These are phyloP conservation scores for Hyposoter didymator DNA, from an alignment of 2,888 invertebrate species.

Conservation along the genomic window DNA sequence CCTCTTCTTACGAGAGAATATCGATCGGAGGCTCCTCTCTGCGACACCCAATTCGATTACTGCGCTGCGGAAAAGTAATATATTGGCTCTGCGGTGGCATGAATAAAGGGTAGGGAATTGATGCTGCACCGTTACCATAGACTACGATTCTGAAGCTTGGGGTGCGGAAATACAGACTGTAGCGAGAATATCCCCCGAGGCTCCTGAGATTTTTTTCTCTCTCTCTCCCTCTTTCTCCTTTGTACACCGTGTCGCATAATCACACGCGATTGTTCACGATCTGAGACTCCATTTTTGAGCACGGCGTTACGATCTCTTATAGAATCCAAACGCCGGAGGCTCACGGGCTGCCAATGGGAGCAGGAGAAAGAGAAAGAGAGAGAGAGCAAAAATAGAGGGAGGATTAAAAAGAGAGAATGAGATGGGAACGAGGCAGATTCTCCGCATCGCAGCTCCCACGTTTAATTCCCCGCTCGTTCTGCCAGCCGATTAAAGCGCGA, in stretches of 20 bases:
- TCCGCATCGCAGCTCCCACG: slow-evolving; percentile 10
- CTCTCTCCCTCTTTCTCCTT: slow-evolving; percentile 28
- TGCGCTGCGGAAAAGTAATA: slow-evolving; percentile 70
- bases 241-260: slow-evolving; percentile 65
- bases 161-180: slow-evolving; percentile 24
- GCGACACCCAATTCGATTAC: slow-evolving; percentile 62
- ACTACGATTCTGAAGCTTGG: slow-evolving; percentile 40
- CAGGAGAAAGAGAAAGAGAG: slow-evolving; percentile 21
- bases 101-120: slow-evolving; percentile 58
- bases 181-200: slow-evolving; percentile 60
- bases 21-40: neutral
- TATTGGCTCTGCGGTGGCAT: slow-evolving; percentile 67
- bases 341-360: neutral
- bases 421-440: slow-evolving; percentile 3
- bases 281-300: slow-evolving; percentile 68
- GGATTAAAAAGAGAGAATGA: neutral
- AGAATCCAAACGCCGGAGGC: slow-evolving; percentile 17
- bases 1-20: slow-evolving; percentile 4
- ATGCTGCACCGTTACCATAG: slow-evolving; percentile 32
- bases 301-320: slow-evolving; percentile 39
- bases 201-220: slow-evolving; percentile 42
- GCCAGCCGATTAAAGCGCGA: slow-evolving; percentile 38
- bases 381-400: neutral
- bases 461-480: slow-evolving; percentile 16
- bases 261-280: slow-evolving; percentile 68